Percentiles rank a stretch among this genome's conserved stretches.
These are phyloP conservation scores for Mamestra brassicae DNA, from an alignment of 2,888 invertebrate genomes.

Conservation along the genomic window DNA sequence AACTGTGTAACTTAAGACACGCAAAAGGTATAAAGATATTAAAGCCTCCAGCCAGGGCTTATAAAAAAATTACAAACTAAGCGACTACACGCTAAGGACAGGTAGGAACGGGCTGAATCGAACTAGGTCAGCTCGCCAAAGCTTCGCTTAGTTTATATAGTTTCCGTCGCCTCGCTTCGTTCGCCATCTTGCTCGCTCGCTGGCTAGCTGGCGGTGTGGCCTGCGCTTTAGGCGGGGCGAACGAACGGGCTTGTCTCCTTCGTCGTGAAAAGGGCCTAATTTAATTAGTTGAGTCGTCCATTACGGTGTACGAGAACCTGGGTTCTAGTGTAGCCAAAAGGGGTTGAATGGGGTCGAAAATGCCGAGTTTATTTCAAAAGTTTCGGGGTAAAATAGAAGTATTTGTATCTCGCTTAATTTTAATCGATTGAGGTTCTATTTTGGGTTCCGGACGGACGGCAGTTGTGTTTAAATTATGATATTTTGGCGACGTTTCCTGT, in stretches of 20 bases:
- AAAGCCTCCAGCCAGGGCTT: too few relatives aligned
- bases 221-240: not conserved
- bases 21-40: too few relatives aligned
- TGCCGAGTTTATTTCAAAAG: slow-evolving; percentile 30
- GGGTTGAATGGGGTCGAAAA: slow-evolving; percentile 36
- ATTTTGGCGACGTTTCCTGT: not conserved
- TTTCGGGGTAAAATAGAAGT: slow-evolving; percentile 18
- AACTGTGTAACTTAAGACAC: too few relatives aligned
- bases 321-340: slow-evolving; percentile 21
- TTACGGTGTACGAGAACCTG: slow-evolving; percentile 44
- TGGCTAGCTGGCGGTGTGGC: too few relatives aligned
- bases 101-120: too few relatives aligned
- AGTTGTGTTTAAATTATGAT: slow-evolving; percentile 15
- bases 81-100: too few relatives aligned
- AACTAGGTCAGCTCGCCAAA: too few relatives aligned
- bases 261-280: slow-evolving; percentile 48
- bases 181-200: too few relatives aligned
- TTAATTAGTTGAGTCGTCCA: slow-evolving; percentile 57
- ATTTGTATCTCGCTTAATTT: slow-evolving; percentile 38
- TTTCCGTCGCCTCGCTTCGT: too few relatives aligned
- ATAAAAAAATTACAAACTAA: too few relatives aligned
- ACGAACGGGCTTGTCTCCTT: slow-evolving; percentile 28
- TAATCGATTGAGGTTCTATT: slow-evolving; percentile 13
- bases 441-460: not conserved
- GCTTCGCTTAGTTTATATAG: too few relatives aligned